phyloP scores from a whole-genome alignment of 2,113 vertebrate species.

The Atrichornis clamosus region DNA sequence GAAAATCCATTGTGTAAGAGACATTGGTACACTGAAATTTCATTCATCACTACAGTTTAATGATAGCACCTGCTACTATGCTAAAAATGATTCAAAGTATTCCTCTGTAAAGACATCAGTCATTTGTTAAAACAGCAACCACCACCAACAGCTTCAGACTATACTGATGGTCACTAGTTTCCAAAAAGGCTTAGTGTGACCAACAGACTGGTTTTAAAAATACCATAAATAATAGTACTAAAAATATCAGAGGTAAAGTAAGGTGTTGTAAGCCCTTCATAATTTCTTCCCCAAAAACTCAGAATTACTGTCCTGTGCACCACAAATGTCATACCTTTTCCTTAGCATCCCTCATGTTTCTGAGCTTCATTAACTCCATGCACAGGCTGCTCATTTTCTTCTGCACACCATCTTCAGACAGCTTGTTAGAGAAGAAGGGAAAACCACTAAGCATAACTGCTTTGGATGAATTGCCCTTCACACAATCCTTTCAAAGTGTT shows the following conservation, averaged over 20 bases:
- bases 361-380: constrained; percentile 88
- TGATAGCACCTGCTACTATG: not conserved
- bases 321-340: constrained; percentile 70
- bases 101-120: not conserved
- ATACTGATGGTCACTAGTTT: not conserved
- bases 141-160: not conserved
- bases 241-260: not conserved
- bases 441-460: not conserved
- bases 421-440: constrained; percentile 56
- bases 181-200: not conserved
- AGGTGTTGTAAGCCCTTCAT: not conserved
- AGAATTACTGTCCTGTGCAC: not conserved
- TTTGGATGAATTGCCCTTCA: not conserved
- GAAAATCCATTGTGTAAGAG: not conserved
- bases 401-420: constrained; percentile 86
- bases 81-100: not conserved
- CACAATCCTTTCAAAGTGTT: not conserved
- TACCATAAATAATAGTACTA: not conserved
- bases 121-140: not conserved
- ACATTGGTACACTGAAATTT: not conserved
- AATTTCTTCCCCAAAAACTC: not conserved
- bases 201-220: not conserved
- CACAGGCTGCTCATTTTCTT: constrained; percentile 87
- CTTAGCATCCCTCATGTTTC: constrained; percentile 83
- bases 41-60: not conserved